These are phyloP conservation scores for Tapera naevia DNA, from an alignment of 2,797 vertebrate genomes.

Conservation along the genomic window DNA sequence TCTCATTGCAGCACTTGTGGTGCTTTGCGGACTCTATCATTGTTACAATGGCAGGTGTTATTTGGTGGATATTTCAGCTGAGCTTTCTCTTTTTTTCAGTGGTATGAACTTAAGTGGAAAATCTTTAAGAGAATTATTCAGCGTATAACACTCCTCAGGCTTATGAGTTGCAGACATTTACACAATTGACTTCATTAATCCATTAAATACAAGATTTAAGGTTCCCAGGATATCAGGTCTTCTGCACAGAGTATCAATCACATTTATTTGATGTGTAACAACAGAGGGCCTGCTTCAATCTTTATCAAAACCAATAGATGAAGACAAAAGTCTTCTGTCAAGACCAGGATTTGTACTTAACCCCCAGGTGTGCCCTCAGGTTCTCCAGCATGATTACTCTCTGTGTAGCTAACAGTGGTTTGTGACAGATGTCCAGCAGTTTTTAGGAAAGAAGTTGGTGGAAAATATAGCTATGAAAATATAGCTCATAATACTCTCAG, in stretches of 20 bases:
- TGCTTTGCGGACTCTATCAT: not conserved
- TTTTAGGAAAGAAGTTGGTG: not conserved
- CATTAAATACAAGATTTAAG: not conserved
- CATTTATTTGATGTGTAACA: not conserved
- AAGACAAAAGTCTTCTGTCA: not conserved
- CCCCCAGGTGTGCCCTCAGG: not conserved
- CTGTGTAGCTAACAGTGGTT: not conserved
- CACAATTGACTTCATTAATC: not conserved
- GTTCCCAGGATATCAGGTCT: not conserved
- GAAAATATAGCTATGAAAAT: not conserved
- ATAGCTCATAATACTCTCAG: accelerated
- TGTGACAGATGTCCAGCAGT: not conserved
- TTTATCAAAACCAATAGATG: not conserved
- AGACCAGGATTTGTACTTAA: not conserved
- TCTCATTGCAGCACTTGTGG: not conserved
- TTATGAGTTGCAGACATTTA: not conserved
- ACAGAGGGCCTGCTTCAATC: not conserved
- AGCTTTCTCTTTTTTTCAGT: not conserved
- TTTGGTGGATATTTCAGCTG: not conserved
- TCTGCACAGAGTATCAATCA: not conserved
- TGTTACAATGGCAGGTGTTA: not conserved
- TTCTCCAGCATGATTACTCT: not conserved
- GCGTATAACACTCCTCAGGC: not conserved
- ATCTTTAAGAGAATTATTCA: not conserved
- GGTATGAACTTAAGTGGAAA: not conserved